Evolutionary conservation across 2,888 invertebrate species (phyloP).

Genomic region (Marasmarcha lunaedactyla): DNA sequence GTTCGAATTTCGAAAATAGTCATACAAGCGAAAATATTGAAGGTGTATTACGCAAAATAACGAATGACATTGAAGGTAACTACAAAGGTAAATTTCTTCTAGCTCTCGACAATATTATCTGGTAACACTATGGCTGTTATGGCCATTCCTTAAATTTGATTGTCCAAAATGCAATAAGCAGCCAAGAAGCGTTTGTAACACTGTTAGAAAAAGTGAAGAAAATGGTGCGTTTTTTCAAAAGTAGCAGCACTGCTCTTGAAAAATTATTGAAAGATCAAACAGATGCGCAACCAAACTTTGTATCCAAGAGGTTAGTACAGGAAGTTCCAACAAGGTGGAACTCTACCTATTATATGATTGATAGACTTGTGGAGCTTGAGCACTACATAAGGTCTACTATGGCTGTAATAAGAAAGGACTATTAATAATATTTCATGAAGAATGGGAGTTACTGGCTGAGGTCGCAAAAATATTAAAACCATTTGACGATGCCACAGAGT

Average conservation of each 20-base stretch:
- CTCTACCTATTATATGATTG: conserved; percentile 17
- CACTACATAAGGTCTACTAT: conserved; percentile 11
- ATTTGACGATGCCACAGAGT: conserved; percentile 16
- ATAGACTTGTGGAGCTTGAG: conserved; percentile 17
- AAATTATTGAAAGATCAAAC: conserved; percentile 9
- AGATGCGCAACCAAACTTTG: conserved; percentile 3
- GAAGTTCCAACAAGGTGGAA: conserved; percentile 21
- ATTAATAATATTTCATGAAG: conserved; percentile 13
- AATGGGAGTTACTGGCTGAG: conserved; percentile 15
- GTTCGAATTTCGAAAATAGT: conserved; percentile 15
- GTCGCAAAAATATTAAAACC: conserved; percentile 17
- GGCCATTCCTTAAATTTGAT: conserved; percentile 6
- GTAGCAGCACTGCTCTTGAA: conserved; percentile 12
- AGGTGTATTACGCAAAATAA: conserved; percentile 11
- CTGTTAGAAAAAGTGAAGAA: conserved; percentile 13
- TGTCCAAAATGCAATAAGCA: conserved; percentile 12
- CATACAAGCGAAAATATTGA: conserved; percentile 19
- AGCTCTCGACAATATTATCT: conserved; percentile 9
- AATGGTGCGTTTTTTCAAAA: conserved; percentile 15
- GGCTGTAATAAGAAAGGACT: conserved; percentile 12
- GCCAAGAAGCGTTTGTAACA: background rate
- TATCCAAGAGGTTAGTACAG: conserved; percentile 14
- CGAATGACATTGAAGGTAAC: conserved; percentile 9
- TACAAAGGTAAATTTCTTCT: conserved; percentile 15
- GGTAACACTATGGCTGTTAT: conserved; percentile 17